Evolutionary conservation across 2,888 invertebrate species (phyloP).

Genomic region (Orthosia gothica): DNA sequence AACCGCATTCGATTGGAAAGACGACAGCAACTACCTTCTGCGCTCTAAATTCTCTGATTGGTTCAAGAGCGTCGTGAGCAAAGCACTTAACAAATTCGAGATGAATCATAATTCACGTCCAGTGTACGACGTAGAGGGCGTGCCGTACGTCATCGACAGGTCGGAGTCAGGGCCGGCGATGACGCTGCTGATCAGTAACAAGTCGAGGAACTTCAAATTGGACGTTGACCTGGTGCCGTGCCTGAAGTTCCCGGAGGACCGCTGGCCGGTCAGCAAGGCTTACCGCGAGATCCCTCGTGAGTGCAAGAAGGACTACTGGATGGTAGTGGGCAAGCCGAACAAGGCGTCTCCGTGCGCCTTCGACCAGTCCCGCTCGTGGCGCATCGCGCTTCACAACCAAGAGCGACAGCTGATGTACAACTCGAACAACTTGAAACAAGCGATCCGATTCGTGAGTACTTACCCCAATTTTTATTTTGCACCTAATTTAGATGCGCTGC

Average conservation of each 20-base stretch:
- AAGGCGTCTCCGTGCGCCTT: conserved; percentile 65
- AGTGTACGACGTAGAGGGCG: conserved; percentile 76
- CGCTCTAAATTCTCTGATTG: conserved; percentile 88
- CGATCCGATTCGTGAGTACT: conserved; percentile 83
- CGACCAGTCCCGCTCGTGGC: conserved; percentile 85
- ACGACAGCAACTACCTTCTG: conserved; percentile 82
- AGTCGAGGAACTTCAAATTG: conserved; percentile 75
- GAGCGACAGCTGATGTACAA: conserved; percentile 87
- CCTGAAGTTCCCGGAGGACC: conserved; percentile 84
- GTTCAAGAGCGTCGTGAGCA: conserved; percentile 89
- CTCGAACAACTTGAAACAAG: conserved; percentile 80
- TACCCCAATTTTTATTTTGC: neutral
- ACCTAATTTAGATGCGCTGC: neutral
- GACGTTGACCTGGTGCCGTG: conserved; percentile 91
- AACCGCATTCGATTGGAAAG: conserved; percentile 83
- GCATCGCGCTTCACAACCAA: conserved; percentile 89
- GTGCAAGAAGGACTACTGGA: conserved; percentile 82
- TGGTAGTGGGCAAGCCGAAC: conserved; percentile 85
- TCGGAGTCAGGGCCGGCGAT: conserved; percentile 90
- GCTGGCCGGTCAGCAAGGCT: conserved; percentile 81
- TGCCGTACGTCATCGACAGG: conserved; percentile 78
- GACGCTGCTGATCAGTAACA: conserved; percentile 85
- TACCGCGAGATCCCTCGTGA: conserved; percentile 72
- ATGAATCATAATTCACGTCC: conserved; percentile 39
- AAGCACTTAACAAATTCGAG: conserved; percentile 80